These are phyloP conservation scores for Rhineura floridana DNA, from an alignment of 2,113 vertebrate genomes.

Conservation along the genomic window DNA sequence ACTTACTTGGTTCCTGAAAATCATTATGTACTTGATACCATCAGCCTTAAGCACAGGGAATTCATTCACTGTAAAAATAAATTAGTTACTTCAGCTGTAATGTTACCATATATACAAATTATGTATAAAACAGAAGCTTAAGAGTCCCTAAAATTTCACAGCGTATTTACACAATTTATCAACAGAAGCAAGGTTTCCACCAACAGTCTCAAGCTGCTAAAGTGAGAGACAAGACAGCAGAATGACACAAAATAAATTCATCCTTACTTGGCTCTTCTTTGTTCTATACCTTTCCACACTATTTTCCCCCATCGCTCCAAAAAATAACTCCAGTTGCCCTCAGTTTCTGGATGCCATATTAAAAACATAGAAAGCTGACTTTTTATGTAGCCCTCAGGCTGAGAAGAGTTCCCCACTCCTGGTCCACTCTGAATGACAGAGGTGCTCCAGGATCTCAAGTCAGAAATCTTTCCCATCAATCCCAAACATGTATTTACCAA, in stretches of 20 bases:
- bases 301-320: background rate
- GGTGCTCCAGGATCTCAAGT: background rate
- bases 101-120: background rate
- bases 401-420: too few species aligned
- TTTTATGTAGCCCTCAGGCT: too few species aligned
- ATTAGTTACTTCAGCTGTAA: background rate
- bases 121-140: background rate
- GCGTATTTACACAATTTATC: background rate
- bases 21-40: slow-evolving; percentile 99
- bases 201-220: background rate
- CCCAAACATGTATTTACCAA: background rate
- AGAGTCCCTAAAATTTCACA: background rate
- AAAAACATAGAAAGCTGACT: background rate
- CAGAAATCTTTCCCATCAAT: background rate
- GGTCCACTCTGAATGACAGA: background rate
- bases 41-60: slow-evolving; percentile 98
- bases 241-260: background rate
- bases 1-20: slow-evolving; percentile 97
- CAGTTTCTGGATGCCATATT: background rate
- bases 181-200: background rate
- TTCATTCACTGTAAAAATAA: slow-evolving; percentile 88
- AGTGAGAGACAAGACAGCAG: background rate
- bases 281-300: background rate
- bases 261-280: background rate
- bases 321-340: background rate